Evolutionary conservation across 1,140 invertebrate species (phyloP).

Genomic region (Halesus radiatus): DNA sequence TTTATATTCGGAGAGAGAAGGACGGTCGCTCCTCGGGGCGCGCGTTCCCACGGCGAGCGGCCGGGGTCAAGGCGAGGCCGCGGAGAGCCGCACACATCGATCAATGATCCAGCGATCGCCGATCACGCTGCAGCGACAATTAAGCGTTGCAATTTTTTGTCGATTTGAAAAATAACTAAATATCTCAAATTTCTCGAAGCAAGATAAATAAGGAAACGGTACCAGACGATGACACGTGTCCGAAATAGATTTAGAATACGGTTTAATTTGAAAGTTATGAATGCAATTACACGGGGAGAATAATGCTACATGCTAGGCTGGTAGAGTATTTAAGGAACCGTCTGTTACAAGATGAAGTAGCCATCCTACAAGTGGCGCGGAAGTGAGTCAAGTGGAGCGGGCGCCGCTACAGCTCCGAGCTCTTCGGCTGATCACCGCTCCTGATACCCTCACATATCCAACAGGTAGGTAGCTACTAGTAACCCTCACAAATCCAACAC

Average conservation of each 20-base stretch:
- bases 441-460: slow-evolving; percentile 13
- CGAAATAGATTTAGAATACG: too few relatives aligned
- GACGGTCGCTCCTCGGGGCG: slow-evolving; percentile 47
- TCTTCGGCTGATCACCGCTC: slow-evolving; percentile 31
- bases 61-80: slow-evolving; percentile 55
- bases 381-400: slow-evolving; percentile 52
- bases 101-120: slow-evolving; percentile 48
- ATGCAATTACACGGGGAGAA: slow-evolving; percentile 1
- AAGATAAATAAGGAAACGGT: too few relatives aligned
- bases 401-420: slow-evolving; percentile 34
- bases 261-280: not conserved
- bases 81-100: slow-evolving; percentile 39
- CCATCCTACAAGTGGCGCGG: slow-evolving; percentile 40
- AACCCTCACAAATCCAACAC: not conserved
- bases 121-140: slow-evolving; percentile 46
- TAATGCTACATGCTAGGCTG: slow-evolving; percentile 23
- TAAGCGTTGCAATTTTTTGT: slow-evolving; percentile 20
- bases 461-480: not conserved
- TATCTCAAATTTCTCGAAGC: too few relatives aligned
- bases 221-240: too few relatives aligned
- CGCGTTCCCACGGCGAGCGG: slow-evolving; percentile 55
- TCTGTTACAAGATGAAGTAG: slow-evolving; percentile 42
- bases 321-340: slow-evolving; percentile 44
- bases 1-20: slow-evolving; percentile 33
- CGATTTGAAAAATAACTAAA: not conserved